phyloP scores from a whole-genome alignment of 1,140 invertebrate genomes.

The Drosophila truncata region DNA sequence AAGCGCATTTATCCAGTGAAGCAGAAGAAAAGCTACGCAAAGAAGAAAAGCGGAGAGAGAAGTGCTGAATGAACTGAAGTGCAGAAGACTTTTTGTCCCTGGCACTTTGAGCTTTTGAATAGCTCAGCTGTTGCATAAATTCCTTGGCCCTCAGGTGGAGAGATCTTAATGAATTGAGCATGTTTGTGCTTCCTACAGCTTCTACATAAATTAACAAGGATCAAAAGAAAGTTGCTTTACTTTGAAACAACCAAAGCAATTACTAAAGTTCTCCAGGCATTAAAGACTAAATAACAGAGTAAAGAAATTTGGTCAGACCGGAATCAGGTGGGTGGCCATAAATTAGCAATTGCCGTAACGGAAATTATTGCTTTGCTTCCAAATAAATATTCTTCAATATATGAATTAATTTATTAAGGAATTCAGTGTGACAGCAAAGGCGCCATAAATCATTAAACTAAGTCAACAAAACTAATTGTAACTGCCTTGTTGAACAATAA shows the following conservation, averaged over 20 bases:
- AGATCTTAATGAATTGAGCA: conserved; percentile 29
- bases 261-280: background rate
- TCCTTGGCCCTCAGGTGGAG: conserved; percentile 11
- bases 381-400: conserved; percentile 26
- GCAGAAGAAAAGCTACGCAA: conserved; percentile 33
- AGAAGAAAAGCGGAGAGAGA: conserved; percentile 16
- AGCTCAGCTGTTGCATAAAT: conserved; percentile 39
- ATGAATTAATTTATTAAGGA: conserved; percentile 40
- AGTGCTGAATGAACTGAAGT: conserved; percentile 28
- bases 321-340: conserved; percentile 5
- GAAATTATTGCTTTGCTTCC: conserved; percentile 14
- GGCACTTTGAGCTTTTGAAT: conserved; percentile 19
- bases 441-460: conserved; percentile 27
- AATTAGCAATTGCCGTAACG: conserved; percentile 9
- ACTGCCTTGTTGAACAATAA: conserved; percentile 18
- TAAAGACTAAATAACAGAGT: background rate
- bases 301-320: background rate
- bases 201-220: conserved; percentile 22
- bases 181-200: conserved; percentile 10
- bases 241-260: background rate
- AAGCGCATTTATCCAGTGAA: conserved; percentile 58
- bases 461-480: conserved; percentile 25
- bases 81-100: conserved; percentile 12
- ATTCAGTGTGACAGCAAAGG: conserved; percentile 14
- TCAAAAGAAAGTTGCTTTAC: conserved; percentile 6